phyloP scores from a whole-genome alignment of 2,797 vertebrate species.

The Psittacula echo region DNA sequence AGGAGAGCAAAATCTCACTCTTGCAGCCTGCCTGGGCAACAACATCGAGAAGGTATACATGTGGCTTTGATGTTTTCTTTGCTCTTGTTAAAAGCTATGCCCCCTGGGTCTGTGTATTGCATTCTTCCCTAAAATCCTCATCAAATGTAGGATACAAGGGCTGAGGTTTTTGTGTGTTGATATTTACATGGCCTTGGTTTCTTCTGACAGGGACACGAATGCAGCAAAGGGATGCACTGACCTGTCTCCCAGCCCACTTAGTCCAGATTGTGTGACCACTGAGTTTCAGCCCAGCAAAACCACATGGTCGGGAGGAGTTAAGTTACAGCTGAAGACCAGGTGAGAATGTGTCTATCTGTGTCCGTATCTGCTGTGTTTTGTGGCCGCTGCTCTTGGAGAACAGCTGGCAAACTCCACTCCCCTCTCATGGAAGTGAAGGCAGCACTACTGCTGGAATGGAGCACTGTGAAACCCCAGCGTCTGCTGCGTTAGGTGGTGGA shows the following conservation, averaged over 20 bases:
- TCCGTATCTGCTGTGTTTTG: background rate
- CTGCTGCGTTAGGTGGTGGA: accelerated
- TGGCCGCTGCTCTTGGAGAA: background rate
- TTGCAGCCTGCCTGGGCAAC: background rate
- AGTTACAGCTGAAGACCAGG: conserved; percentile 79
- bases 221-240: conserved; percentile 59
- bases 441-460: background rate
- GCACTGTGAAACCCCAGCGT: accelerated
- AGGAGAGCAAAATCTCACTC: background rate
- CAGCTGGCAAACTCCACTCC: background rate
- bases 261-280: background rate
- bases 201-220: conserved; percentile 76
- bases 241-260: background rate
- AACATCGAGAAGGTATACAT: background rate
- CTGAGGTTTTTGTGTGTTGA: background rate
- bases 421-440: background rate
- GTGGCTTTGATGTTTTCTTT: background rate
- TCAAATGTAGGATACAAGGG: background rate
- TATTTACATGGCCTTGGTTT: background rate
- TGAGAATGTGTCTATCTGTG: conserved; percentile 36
- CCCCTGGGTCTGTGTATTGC: background rate
- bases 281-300: conserved; percentile 64
- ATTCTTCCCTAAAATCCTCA: background rate
- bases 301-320: conserved; percentile 74
- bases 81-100: background rate